These are phyloP conservation scores for Latrodectus elegans DNA, from an alignment of 2,888 invertebrate species.

Conservation along the genomic window DNA sequence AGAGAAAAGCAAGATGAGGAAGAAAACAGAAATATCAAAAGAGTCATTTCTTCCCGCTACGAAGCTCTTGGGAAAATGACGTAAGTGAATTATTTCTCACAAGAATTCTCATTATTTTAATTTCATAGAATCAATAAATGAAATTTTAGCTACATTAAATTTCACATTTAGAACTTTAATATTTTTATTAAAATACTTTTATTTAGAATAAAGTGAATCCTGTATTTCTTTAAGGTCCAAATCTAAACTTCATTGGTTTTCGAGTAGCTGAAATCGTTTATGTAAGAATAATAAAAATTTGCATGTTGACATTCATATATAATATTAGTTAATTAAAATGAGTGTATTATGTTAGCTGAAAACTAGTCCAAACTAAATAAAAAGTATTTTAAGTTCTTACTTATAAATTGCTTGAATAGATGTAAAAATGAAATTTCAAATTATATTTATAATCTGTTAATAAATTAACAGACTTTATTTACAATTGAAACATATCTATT, in stretches of 20 bases:
- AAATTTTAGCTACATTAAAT: neutral
- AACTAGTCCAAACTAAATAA: too few species aligned
- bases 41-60: slow-evolving; percentile 80
- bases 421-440: too few species aligned
- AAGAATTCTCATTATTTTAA: neutral
- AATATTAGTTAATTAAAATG: too few species aligned
- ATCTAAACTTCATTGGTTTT: neutral
- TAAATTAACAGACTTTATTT: too few species aligned
- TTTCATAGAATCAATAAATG: neutral
- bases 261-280: neutral
- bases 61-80: slow-evolving; percentile 84
- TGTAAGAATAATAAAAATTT: too few species aligned
- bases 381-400: too few species aligned
- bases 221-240: neutral
- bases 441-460: too few species aligned
- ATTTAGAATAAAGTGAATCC: neutral
- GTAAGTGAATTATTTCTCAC: slow-evolving; percentile 50
- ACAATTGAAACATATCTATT: too few species aligned
- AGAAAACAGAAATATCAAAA: slow-evolving; percentile 16
- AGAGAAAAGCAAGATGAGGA: slow-evolving; percentile 39
- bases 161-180: neutral
- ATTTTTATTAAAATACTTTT: neutral
- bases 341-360: too few species aligned
- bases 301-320: too few species aligned
- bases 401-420: too few species aligned